phyloP scores from a whole-genome alignment of 2,113 vertebrate species.

The Mohoua ochrocephala region DNA sequence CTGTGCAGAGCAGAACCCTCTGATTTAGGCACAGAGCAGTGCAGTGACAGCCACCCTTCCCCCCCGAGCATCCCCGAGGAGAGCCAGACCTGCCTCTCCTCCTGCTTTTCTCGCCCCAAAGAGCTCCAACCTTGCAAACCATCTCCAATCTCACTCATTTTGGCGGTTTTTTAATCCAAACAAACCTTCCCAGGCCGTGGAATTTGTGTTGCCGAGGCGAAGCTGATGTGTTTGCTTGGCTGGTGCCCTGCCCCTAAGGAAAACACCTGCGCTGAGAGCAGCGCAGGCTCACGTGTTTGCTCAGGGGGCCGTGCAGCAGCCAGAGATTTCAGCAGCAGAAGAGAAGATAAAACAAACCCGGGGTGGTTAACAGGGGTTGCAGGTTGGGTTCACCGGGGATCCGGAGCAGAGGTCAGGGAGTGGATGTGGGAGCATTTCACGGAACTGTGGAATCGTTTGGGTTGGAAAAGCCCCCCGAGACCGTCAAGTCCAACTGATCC shows the following conservation, averaged over 20 bases:
- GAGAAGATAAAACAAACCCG: neutral
- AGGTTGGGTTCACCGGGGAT: neutral
- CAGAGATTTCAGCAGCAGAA: no score
- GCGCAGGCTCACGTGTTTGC: neutral
- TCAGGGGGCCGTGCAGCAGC: neutral
- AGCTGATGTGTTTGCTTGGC: neutral
- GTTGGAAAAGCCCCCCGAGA: neutral
- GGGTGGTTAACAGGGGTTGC: no score
- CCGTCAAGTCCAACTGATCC: neutral
- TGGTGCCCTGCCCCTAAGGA: neutral
- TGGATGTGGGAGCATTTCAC: neutral
- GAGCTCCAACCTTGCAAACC: neutral
- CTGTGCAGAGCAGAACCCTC: neutral
- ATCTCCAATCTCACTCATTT: rapidly evolving
- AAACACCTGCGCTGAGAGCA: neutral
- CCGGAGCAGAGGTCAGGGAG: rapidly evolving
- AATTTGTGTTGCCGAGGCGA: neutral
- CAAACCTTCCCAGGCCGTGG: rapidly evolving
- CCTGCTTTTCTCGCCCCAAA: neutral
- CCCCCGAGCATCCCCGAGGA: neutral
- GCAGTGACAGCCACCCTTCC: neutral
- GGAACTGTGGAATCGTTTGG: neutral
- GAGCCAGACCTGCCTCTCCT: neutral
- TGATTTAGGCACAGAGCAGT: rapidly evolving
- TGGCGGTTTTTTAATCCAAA: neutral